Evolutionary conservation across 2,888 invertebrate species (phyloP), one percentile per base, ranked within the genome.

Genomic region (Calameuta idolon): DNA sequence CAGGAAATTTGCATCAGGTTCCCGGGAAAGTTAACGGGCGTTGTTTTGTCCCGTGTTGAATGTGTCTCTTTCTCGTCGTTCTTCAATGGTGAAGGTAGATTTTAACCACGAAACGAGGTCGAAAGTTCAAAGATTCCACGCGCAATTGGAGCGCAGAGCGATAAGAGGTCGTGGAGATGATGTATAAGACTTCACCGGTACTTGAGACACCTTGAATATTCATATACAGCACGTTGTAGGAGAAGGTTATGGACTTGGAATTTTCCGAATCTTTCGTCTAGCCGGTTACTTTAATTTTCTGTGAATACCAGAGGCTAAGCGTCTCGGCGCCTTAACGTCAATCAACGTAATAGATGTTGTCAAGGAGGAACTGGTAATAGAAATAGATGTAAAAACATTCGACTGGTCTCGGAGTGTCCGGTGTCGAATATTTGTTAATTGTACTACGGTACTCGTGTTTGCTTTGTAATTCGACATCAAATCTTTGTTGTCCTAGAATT

Each of bases 51-150:
- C 30, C 30, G 23, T 33, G 75, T 74, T 76, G 74, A 69, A 76
- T 74, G 69, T 69, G 73, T 31, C 55, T 55, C 23, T 15, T 40
- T 55, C 23, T 55, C 9, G 12, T 69, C 31, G 68, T 37, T 71
- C 23, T 31, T 71, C 71, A 34, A 30, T 35, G 37, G 34, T 74
- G 74, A 79, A 74, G 69, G 69, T 74, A 68, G 76, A 79, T 74
- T 73, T 34, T 73, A 73, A 31, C 73, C 69, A 23, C 55, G 69
- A 68, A 83, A 83, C 79, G 80, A 80, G 78, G 83, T 82, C 81
- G 82, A 83, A 81, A 84, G 83, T 82, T 84, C 73, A 78, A 40
- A 76, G 79, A 78, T 78, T 78, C 73, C 73, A 11, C 71, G 9
- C 12, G 33, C 73, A 76, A 76, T 76, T 78, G 31, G 69, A 73